phyloP scores from a whole-genome alignment of 37 sponge, comb jelly and placozoan genomes.

The Ianthella basta region DNA sequence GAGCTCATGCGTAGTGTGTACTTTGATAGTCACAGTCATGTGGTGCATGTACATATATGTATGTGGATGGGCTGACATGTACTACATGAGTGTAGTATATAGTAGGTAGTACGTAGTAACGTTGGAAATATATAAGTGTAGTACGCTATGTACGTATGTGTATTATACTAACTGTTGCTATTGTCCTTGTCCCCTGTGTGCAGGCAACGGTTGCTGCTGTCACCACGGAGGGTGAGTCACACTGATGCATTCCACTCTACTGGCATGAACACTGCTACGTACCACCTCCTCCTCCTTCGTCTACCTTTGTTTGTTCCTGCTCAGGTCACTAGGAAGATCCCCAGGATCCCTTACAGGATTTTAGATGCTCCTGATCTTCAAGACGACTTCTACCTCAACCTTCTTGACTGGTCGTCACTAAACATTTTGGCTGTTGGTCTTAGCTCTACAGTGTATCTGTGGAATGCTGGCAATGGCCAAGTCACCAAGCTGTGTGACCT shows the following conservation, averaged over 20 bases:
- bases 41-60: too few relatives aligned
- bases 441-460: constrained; percentile 87
- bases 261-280: neutral
- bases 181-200: too few relatives aligned
- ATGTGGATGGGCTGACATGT: too few relatives aligned
- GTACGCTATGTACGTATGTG: too few relatives aligned
- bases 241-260: constrained; percentile 35
- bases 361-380: constrained; percentile 98
- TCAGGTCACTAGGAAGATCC: constrained; percentile 74
- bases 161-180: too few relatives aligned
- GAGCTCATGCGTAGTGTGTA: too few relatives aligned
- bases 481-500: constrained; percentile 83
- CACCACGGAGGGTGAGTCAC: constrained; percentile 19
- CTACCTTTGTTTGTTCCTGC: neutral
- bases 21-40: too few relatives aligned
- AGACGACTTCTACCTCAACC: constrained; percentile 98
- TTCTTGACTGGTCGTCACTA: constrained; percentile 93
- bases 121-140: too few relatives aligned
- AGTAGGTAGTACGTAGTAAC: too few relatives aligned
- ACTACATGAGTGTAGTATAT: too few relatives aligned
- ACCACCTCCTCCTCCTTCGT: neutral
- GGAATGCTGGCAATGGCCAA: constrained; percentile 94
- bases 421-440: constrained; percentile 92
- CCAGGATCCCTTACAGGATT: constrained; percentile 93
- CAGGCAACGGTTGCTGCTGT: constrained; percentile 3